Conservation (phyloP, 2,797 vertebrate species). For the Falco biarmicus region DNA sequence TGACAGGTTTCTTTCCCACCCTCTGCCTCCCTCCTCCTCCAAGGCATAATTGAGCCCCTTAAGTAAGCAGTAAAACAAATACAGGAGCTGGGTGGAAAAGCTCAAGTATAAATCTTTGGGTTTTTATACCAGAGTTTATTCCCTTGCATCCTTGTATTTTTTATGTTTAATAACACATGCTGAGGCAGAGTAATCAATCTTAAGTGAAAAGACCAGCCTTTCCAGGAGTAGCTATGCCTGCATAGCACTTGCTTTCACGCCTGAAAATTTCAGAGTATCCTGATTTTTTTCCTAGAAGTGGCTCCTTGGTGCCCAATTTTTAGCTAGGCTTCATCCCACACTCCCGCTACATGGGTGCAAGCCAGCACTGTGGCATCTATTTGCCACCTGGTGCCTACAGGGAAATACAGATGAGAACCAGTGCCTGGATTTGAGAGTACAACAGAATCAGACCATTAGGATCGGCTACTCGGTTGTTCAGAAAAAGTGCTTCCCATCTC, state of each 20-base stretch:
- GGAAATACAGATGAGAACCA: background rate
- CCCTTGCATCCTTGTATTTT: constrained; percentile 26
- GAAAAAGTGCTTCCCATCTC: background rate
- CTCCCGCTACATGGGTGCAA: background rate
- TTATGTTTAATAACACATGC: constrained; percentile 37
- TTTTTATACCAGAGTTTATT: background rate
- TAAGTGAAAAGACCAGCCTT: background rate
- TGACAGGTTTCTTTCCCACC: background rate
- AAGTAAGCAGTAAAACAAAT: constrained; percentile 31
- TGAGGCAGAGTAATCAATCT: constrained; percentile 40
- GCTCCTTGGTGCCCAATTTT: background rate
- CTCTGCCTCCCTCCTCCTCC: background rate
- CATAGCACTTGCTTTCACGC: background rate
- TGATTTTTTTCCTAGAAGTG: background rate
- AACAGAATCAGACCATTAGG: background rate
- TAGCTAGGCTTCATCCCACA: background rate
- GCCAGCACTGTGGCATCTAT: background rate
- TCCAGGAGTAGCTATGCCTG: background rate
- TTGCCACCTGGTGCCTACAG: background rate
- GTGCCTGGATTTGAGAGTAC: background rate
- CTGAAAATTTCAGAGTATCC: background rate
- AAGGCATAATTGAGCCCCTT: background rate
- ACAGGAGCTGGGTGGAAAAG: background rate
- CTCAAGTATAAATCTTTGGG: constrained; percentile 9
- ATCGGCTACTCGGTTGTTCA: background rate